phyloP scores from a whole-genome alignment of 2,113 vertebrate species.

The Drymodes brunneopygia region DNA sequence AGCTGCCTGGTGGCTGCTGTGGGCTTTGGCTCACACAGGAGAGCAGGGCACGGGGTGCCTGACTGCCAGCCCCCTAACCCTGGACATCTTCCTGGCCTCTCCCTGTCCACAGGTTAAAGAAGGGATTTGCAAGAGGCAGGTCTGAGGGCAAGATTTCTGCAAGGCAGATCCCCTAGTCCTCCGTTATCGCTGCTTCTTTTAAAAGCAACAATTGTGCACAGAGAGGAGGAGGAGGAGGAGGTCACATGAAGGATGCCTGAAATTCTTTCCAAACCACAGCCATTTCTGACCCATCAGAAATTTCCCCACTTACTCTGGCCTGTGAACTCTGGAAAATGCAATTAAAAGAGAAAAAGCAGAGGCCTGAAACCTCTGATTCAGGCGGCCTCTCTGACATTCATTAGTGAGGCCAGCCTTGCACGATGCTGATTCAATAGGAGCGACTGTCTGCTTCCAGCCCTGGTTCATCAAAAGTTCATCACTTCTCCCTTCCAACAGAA shows the following conservation, averaged over 20 bases:
- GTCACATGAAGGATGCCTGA: constrained; percentile 63
- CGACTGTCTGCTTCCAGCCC: constrained; percentile 36
- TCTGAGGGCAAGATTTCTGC: background rate
- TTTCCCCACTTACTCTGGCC: constrained; percentile 45
- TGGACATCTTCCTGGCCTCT: background rate
- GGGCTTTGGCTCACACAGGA: background rate
- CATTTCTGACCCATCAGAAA: constrained; percentile 54
- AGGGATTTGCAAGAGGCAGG: background rate
- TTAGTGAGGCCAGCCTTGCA: constrained; percentile 37
- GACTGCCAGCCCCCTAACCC: background rate
- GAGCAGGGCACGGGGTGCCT: background rate
- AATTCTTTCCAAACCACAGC: constrained; percentile 74
- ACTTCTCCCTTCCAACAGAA: constrained; percentile 8
- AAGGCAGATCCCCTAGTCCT: background rate
- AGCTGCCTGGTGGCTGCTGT: background rate
- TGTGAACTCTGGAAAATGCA: constrained; percentile 56
- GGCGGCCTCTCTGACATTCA: background rate
- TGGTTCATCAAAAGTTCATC: constrained; percentile 54
- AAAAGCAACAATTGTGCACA: constrained; percentile 48
- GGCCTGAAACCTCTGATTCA: constrained; percentile 33
- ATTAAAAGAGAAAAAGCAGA: constrained; percentile 50
- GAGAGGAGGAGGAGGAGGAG: constrained; percentile 50
- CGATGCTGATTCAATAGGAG: constrained; percentile 41
- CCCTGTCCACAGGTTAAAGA: background rate
- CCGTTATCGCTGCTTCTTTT: constrained; percentile 53